phyloP scores from a whole-genome alignment of 2,888 invertebrate species.

The Dermolepida albohirtum region DNA sequence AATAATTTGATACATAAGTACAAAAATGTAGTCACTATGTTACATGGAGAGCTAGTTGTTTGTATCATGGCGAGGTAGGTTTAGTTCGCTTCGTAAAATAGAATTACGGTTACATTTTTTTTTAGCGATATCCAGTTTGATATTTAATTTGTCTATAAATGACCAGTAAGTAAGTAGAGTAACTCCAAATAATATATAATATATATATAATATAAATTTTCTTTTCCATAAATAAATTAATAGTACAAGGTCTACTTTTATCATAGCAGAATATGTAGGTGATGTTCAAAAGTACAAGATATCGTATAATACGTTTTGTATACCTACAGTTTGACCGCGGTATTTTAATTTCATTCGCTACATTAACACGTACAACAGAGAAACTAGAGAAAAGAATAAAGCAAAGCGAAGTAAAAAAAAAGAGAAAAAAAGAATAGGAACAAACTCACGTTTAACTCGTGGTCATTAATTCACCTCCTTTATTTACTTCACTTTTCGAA shows the following conservation, averaged over 20 bases:
- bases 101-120: too few relatives aligned
- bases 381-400: not conserved
- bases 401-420: not conserved
- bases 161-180: too few relatives aligned
- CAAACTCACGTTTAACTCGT: conserved; percentile 10
- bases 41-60: too few relatives aligned
- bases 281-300: too few relatives aligned
- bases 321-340: not conserved
- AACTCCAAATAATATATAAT: too few relatives aligned
- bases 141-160: too few relatives aligned
- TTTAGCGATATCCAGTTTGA: too few relatives aligned
- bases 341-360: conserved; percentile 15
- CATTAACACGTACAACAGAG: not conserved
- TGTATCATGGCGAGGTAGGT: too few relatives aligned
- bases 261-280: conserved; percentile 14
- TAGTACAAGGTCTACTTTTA: conserved; percentile 9
- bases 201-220: too few relatives aligned
- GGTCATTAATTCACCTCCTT: conserved; percentile 2
- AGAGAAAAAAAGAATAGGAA: conserved; percentile 4
- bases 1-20: too few relatives aligned
- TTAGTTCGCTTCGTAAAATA: too few relatives aligned
- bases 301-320: conserved; percentile 11
- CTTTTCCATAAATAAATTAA: not conserved
- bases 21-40: too few relatives aligned
- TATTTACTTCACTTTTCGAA: conserved; percentile 3